These are phyloP conservation scores for Synodontis membranacea DNA, from an alignment of 2,113 vertebrate genomes.

Conservation along the genomic window DNA sequence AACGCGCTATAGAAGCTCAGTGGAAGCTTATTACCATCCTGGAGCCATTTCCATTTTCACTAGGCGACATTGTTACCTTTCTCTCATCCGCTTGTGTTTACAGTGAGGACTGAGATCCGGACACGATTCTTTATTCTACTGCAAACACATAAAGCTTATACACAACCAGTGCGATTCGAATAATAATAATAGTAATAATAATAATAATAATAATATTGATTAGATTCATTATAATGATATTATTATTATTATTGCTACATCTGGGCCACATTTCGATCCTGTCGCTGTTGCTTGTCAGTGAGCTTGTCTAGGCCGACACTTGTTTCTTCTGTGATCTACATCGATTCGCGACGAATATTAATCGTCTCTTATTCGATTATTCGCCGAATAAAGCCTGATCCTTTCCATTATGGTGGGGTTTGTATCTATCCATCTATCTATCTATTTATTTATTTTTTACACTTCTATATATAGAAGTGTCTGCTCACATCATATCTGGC, in stretches of 20 bases:
- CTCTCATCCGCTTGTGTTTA: conserved; percentile 20
- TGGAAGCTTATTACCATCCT: not conserved
- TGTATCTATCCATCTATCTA: too few species aligned
- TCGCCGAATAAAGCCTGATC: not conserved
- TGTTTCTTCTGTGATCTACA: not conserved
- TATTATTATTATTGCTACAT: not conserved
- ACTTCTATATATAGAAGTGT: not conserved
- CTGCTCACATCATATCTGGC: conserved; percentile 9
- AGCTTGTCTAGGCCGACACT: conserved; percentile 10
- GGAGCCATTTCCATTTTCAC: not conserved
- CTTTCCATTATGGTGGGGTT: not conserved
- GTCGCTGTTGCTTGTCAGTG: conserved; percentile 13
- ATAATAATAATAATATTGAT: not conserved
- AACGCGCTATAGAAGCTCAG: not conserved
- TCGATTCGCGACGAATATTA: not conserved
- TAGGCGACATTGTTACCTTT: conserved; percentile 7
- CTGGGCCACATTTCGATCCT: conserved; percentile 4
- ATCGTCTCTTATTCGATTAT: not conserved
- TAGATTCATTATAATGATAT: not conserved
- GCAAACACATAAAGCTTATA: not conserved
- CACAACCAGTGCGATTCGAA: not conserved
- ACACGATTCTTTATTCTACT: not conserved
- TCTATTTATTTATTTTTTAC: too few species aligned
- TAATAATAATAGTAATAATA: too few species aligned
- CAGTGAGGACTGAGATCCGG: not conserved